Evolutionary conservation across 1,140 invertebrate genomes (phyloP).

Genomic region (Drosophila lacertosa): DNA sequence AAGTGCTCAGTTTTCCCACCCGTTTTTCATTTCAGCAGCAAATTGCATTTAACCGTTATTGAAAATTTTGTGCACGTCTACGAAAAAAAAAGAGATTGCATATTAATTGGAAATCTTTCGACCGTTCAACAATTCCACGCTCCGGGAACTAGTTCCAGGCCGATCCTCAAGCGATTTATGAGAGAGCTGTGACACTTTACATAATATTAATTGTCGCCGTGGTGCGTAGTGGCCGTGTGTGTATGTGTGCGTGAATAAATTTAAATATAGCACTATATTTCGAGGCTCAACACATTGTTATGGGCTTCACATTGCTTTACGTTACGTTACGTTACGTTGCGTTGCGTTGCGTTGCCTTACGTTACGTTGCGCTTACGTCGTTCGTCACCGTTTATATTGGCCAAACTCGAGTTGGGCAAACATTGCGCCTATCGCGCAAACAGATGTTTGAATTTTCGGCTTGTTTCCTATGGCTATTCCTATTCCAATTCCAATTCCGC

Average conservation of each 20-base stretch:
- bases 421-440: conserved; percentile 11
- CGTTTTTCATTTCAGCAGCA: conserved; percentile 47
- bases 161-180: neutral
- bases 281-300: conserved; percentile 7
- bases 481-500: no score
- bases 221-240: conserved; percentile 1
- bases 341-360: conserved; percentile 24
- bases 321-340: conserved; percentile 53
- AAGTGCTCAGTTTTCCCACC: conserved; percentile 12
- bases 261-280: conserved; percentile 18
- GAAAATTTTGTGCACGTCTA: conserved; percentile 63
- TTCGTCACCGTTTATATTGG: conserved; percentile 19
- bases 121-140: conserved; percentile 3
- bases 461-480: conserved; percentile 10
- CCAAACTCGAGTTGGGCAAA: conserved; percentile 22
- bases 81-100: conserved; percentile 63
- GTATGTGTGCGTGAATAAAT: neutral
- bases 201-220: conserved; percentile 12
- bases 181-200: conserved; percentile 2
- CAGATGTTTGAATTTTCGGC: conserved; percentile 3
- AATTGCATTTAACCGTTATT: conserved; percentile 77
- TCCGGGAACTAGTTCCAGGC: neutral
- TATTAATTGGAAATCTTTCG: conserved; percentile 69
- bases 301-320: neutral
- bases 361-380: conserved; percentile 32